Base-by-base conservation (phyloP, 2,797 vertebrate genomes). In the Glyptemys insculpta region DNA sequence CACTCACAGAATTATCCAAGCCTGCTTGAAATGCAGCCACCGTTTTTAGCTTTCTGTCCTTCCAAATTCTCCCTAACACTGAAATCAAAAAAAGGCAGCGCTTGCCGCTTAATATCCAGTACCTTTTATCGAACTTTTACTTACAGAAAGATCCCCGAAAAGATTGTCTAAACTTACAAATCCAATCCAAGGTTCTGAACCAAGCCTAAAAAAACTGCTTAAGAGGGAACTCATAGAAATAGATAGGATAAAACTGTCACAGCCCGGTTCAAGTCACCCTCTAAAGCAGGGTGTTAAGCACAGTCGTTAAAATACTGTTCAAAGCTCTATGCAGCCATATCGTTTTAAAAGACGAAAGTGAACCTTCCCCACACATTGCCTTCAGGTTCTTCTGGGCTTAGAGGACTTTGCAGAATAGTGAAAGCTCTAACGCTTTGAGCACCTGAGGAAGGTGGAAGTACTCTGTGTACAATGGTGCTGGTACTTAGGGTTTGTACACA, bases 281-380 rank as follows among this genome's bases (percentile, higher is more conserved):
- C 27, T 50, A 27, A 16, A 25, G 31, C 19, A 0, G 1, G 57
- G 4, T 41, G 1, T 37, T 1, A 8, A 12, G 9, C 2, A 0
- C 0, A 0, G 25, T 18, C 11, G 52, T 12, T 8, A 16, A 37
- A 80, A 34, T 34, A 37, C 79, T n/a, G 49, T 34, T n/a, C 79
- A 53, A 34, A 57, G 57, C 52, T 44, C 85, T 57, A 1, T 29
- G 18, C 37, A 4, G 5, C 6, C 18, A 4, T 0, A 4, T 16
- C 34, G 7, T 12, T 6, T 53, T 78, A 29, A 72, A 59, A 53
- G 83, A 49, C 5, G 5, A 79, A 80, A 1, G 8, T 15, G 62
- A 29, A 37, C 47, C 11, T 10, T 18, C 8, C 74, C 11, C 2
- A 2, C 44, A 49, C 3, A 10, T 59, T 41, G 34, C n/a, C n/a